phyloP scores from a whole-genome alignment of 2,113 vertebrate species.

The Hippoglossus stenolepis region DNA sequence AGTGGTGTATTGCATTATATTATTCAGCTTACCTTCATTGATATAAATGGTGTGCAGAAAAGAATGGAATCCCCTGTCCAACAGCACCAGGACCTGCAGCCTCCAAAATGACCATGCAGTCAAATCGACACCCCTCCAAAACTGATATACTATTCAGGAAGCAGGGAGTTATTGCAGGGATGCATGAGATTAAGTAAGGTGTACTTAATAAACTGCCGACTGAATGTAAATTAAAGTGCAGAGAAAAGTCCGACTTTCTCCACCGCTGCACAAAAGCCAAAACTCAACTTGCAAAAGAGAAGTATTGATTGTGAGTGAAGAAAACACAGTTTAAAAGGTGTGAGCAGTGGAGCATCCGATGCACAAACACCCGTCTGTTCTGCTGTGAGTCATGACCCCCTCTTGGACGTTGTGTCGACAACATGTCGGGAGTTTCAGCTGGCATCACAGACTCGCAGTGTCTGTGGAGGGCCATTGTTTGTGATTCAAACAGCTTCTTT shows the following conservation, averaged over 20 bases:
- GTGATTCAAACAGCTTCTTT: slow-evolving; percentile 34
- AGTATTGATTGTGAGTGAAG: slow-evolving; percentile 1
- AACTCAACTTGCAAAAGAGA: neutral
- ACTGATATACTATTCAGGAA: neutral
- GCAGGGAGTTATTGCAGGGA: neutral
- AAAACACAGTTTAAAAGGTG: neutral
- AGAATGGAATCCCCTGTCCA: neutral
- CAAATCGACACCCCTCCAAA: neutral
- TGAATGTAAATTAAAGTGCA: neutral
- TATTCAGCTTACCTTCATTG: neutral
- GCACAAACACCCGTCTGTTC: slow-evolving; percentile 16
- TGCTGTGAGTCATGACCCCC: slow-evolving; percentile 7
- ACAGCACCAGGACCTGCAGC: neutral
- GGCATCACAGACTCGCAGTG: neutral
- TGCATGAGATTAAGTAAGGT: neutral
- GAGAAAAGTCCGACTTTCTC: neutral
- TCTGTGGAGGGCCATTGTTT: slow-evolving; percentile 6
- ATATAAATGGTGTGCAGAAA: neutral
- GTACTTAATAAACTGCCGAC: neutral
- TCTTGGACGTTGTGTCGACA: slow-evolving; percentile 8
- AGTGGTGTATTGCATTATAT: neutral
- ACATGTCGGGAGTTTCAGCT: slow-evolving; percentile 10
- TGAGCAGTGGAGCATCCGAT: neutral
- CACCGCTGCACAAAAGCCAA: neutral
- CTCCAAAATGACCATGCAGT: neutral